Evolutionary conservation across 2,888 invertebrate genomes (phyloP), one percentile per base, ranked within the genome.

Genomic region (Protula sp.): DNA sequence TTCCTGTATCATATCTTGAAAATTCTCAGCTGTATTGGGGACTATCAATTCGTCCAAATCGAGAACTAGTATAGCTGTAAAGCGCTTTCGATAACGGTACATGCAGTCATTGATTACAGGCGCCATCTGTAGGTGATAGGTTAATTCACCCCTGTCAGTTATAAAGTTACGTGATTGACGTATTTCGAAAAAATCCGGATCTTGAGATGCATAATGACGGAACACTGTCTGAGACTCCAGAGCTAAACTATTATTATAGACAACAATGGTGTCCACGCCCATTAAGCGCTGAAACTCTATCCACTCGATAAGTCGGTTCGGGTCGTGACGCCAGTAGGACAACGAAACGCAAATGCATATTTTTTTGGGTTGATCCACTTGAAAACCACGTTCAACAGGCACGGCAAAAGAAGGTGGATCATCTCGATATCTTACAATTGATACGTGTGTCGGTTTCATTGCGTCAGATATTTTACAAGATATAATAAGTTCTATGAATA

Each of bases 21-120:
- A 57, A 31, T 50, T 61, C 3, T 22, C 19, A 19, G 54, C 48
- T 26, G 26, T 29, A 0, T 51, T 31, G 9, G 63, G 63, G 2
- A 58, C 52, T 22, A 64, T 64, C 28, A 64, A 24, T 54, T 64
- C 64, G 47, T 64, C 64, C 1, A 58, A 52, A 54, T 64, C 64
- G 19, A 55, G 57, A 24, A 64, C 59, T 24, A 61, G 22, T 22
- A 64, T 57, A 47, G 29, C 47, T 45, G 24, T 26, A 59, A 52
- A 64, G 2, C 48, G 30, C 30, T 59, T 50, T 61, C 61, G 61
- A 38, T 59, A 55, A 3, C 64, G 48, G 45, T 60, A 61, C 55
- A 64, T 61, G 30, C 64, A 64, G 57, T 64, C 64, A 50, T 64
- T 64, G 48, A 64, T 59, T 4, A 61, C 64, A 2, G 64, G 64